Base-by-base conservation (phyloP, 1,140 invertebrate species). In the Calycopis cecrops region DNA sequence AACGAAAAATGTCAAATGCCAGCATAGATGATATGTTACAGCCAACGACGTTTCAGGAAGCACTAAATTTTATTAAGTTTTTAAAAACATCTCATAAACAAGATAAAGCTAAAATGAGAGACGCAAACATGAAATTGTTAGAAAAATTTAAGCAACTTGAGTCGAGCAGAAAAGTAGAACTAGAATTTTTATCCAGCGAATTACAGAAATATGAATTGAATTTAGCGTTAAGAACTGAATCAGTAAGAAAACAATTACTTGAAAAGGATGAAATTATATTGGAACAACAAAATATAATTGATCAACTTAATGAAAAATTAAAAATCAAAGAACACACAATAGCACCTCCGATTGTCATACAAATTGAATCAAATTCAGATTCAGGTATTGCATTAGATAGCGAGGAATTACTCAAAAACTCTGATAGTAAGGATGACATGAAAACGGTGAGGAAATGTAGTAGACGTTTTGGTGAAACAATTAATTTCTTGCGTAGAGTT, bases 61-160 rank as follows among this genome's bases (percentile, higher is more conserved):
- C 83, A 50, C 69, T 76, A 57, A 86, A 86, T 53, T 64, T 80
- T 47, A 86, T 86, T 21, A 85, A 80, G 65, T 86, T 85, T 69
- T 61, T 86, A 8, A 77, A 71, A 48, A 75, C 77, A 35, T 68
- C 81, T 55, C 81, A 86, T 55, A 86, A 83, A 62, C 70, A 82
- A 69, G 83, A 86, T 73, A 74, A 82, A 18, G 21, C 57, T 1
- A 83, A 73, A 64, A 60, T 83, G 9, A 80, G 76, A 57, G 79
- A 80, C 52, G 53, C 74, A 8, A 65, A 71, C 44, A 55, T 66
- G 3, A 85, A 85, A 67, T 81, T 85, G 56, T 62, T 70, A 4
- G 81, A 79, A 33, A 62, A 73, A 17, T 71, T 83, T 52, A 86
- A 82, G 52, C 81, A 80, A 55, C 64, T 85, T 52, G 79, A 86